Base-by-base conservation (phyloP, 2,888 invertebrate species). In the Trichogramma dendrolimi region DNA sequence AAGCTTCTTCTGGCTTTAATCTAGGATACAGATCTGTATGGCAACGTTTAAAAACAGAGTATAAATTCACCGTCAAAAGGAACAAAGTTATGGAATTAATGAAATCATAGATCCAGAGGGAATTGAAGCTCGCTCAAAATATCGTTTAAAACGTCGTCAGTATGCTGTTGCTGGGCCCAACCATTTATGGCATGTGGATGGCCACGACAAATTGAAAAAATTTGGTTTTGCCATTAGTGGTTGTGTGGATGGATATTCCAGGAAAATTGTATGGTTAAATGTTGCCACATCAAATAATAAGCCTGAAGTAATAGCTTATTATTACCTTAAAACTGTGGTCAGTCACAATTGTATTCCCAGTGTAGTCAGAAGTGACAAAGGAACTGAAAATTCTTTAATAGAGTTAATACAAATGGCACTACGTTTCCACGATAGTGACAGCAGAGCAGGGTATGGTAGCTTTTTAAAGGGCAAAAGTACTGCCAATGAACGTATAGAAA, bases 81-180 rank as follows among this genome's bases (percentile, higher is more conserved):
- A 27, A 44, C 4, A 58, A 38, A 8, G 51, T 58, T 2, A 40
- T 42, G 27, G 5, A 40, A 43, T 4, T 58, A 2, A 7, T 58
- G n/a, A 51, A 51, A 39, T n/a, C n/a, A n/a, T n/a, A 52, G 11
- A 55, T 50, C 11, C 14, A 10, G 43, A 57, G 38, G 57, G 57
- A 4, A 27, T 57, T 2, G 57, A 57, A 40, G 49, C 8, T 5
- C 11, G 27, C 10, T 42, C 41, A 4, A 57, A n/a, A 14, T 50
- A 50, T 42, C 14, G n/a, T 38, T 38, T 57, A n/a, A 49, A 50
- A 40, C 49, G 49, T 10, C 41, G 57, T n/a, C 4, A 11, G 5
- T 57, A 57, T 14, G n/a, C 6, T 49, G 57, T 57, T 6, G 27
- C 48, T 43, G 57, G 57, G 2, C 57, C 57, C 41, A 57, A 49